These are phyloP conservation scores for Eulemur mongoz DNA, from an alignment of 2,797 vertebrate genomes.

Conservation along the genomic window DNA sequence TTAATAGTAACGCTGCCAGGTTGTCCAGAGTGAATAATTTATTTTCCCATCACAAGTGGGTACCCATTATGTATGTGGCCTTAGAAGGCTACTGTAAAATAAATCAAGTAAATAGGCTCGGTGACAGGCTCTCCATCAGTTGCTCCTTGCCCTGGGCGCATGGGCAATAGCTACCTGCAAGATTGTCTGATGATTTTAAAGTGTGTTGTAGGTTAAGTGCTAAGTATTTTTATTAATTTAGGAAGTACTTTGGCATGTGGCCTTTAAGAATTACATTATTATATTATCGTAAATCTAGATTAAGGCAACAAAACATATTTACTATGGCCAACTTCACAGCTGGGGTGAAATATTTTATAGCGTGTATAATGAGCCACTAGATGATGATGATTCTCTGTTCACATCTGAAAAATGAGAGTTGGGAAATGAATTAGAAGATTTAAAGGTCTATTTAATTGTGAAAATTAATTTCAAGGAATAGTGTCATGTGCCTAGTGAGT, in stretches of 20 bases:
- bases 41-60: slow-evolving; percentile 69
- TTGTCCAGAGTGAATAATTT: slow-evolving; percentile 69
- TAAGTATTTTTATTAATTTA: slow-evolving; percentile 77
- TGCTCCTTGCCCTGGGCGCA: slow-evolving; percentile 60
- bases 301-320: slow-evolving; percentile 74
- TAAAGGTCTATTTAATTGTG: slow-evolving; percentile 72
- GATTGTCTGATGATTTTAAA: slow-evolving; percentile 65
- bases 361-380: slow-evolving; percentile 66
- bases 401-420: slow-evolving; percentile 63
- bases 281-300: slow-evolving; percentile 76
- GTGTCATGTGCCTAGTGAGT: slow-evolving; percentile 29
- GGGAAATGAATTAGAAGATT: slow-evolving; percentile 69
- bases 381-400: slow-evolving; percentile 60
- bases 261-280: slow-evolving; percentile 73
- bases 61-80: slow-evolving; percentile 64
- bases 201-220: slow-evolving; percentile 67
- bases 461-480: slow-evolving; percentile 70
- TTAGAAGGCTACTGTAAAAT: slow-evolving; percentile 69
- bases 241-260: slow-evolving; percentile 70
- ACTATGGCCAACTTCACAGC: slow-evolving; percentile 66
- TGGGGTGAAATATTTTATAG: slow-evolving; percentile 68
- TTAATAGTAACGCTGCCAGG: slow-evolving; percentile 65
- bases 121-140: slow-evolving; percentile 70
- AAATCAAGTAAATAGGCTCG: slow-evolving; percentile 73
- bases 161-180: slow-evolving; percentile 60